Conservation (phyloP, 2,797 vertebrate species). For the Eleutherodactylus coqui region DNA sequence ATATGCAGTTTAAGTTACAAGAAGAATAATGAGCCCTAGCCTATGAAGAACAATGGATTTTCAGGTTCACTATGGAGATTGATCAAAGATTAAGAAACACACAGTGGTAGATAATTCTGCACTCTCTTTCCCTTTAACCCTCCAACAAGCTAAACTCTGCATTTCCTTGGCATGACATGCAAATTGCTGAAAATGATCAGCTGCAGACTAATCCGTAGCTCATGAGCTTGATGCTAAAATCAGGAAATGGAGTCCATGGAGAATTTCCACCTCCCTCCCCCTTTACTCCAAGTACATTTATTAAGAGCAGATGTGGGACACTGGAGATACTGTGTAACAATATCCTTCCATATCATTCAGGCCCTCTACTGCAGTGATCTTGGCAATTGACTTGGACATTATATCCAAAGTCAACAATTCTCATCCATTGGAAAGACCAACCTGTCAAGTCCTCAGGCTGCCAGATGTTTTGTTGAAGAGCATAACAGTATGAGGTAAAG, state of each 20-base stretch:
- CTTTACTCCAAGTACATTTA: constrained; percentile 60
- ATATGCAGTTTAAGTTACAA: too few species aligned
- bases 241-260: constrained; percentile 64
- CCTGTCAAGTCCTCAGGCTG: constrained; percentile 13
- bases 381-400: constrained; percentile 56
- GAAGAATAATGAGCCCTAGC: background rate
- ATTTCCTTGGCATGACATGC: constrained; percentile 66
- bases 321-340: constrained; percentile 65
- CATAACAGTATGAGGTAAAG: constrained; percentile 59
- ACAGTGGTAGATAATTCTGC: constrained; percentile 54
- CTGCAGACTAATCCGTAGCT: constrained; percentile 69
- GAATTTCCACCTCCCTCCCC: constrained; percentile 62
- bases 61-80: background rate
- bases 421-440: constrained; percentile 61
- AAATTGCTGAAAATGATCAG: constrained; percentile 69
- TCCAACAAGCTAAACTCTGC: constrained; percentile 65
- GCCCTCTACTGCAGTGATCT: constrained; percentile 42
- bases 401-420: constrained; percentile 61
- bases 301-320: constrained; percentile 70
- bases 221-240: constrained; percentile 64
- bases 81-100: constrained; percentile 52
- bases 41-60: constrained; percentile 48
- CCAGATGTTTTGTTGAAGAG: constrained; percentile 41
- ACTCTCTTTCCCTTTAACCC: constrained; percentile 63
- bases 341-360: constrained; percentile 64